phyloP scores from a whole-genome alignment of 2,888 invertebrate species.

The Dorcus parallelipipedus region DNA sequence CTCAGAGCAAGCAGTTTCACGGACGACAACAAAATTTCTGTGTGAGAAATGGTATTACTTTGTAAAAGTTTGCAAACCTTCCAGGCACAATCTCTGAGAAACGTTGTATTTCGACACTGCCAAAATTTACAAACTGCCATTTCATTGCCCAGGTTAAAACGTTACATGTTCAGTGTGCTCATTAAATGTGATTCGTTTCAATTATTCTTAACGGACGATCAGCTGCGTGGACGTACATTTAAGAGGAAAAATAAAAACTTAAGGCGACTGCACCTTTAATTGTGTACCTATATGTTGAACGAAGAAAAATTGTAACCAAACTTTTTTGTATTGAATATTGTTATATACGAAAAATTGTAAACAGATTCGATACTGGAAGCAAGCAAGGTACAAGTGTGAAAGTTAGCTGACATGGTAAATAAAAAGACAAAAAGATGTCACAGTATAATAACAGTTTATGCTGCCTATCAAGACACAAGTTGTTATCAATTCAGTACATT shows the following conservation, averaged over 20 bases:
- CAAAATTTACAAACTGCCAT: constrained; percentile 48
- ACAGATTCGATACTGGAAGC: not conserved
- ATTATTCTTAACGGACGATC: not conserved
- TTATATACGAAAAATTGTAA: not conserved
- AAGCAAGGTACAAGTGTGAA: no score
- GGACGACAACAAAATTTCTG: no score
- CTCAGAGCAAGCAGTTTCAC: no score
- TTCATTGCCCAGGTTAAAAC: constrained; percentile 8
- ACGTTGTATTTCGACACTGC: constrained; percentile 39
- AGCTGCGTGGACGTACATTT: constrained; percentile 17
- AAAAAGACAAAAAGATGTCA: no score
- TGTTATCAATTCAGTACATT: no score
- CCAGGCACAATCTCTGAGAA: not conserved
- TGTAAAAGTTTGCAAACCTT: not conserved
- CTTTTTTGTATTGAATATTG: not conserved
- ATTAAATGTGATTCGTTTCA: constrained; percentile 2
- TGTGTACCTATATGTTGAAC: constrained; percentile 29
- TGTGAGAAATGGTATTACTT: not conserved
- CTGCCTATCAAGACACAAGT: no score
- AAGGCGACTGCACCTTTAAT: constrained; percentile 24
- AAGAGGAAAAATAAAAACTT: constrained; percentile 6
- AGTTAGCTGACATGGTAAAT: no score
- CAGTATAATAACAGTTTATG: no score
- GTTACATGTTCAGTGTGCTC: constrained; percentile 1
- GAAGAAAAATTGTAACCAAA: not conserved